Conservation (phyloP, 53 echinoderm and acorn worm genomes). For the Holothuria leucospilota region DNA sequence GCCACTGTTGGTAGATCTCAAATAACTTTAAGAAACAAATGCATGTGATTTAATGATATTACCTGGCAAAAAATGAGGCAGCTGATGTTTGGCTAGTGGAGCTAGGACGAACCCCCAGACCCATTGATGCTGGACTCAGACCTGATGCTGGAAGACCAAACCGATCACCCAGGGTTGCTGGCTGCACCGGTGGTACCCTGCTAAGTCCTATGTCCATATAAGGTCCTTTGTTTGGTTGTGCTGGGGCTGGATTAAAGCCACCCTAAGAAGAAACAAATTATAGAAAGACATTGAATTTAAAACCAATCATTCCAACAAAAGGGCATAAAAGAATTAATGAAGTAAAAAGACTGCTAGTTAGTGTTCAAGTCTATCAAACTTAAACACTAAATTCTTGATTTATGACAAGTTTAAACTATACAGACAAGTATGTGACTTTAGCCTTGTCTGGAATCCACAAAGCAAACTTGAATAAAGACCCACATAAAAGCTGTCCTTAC, state of each 20-base stretch:
- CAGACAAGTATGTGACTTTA: neutral
- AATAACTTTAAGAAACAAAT: too few species aligned
- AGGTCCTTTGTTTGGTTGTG: constrained; percentile 38
- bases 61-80: constrained; percentile 99
- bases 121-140: constrained; percentile 46
- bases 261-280: constrained; percentile 47
- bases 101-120: constrained; percentile 44
- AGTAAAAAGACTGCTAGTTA: too few species aligned
- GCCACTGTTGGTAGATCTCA: too few species aligned
- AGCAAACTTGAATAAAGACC: constrained; percentile 28
- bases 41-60: neutral
- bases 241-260: constrained; percentile 46
- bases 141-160: constrained; percentile 38
- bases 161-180: constrained; percentile 26
- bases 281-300: neutral
- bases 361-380: too few species aligned
- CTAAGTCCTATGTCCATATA: constrained; percentile 41
- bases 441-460: constrained; percentile 8
- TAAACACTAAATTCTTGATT: too few species aligned
- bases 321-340: too few species aligned
- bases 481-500: constrained; percentile 24
- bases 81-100: constrained; percentile 74
- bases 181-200: constrained; percentile 46
- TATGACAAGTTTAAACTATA: neutral
- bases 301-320: neutral